Percentiles rank a stretch among this genome's conserved stretches.
These are phyloP conservation scores for Motacilla tschutschensis DNA, from an alignment of 2,113 vertebrate species.

Conservation along the genomic window DNA sequence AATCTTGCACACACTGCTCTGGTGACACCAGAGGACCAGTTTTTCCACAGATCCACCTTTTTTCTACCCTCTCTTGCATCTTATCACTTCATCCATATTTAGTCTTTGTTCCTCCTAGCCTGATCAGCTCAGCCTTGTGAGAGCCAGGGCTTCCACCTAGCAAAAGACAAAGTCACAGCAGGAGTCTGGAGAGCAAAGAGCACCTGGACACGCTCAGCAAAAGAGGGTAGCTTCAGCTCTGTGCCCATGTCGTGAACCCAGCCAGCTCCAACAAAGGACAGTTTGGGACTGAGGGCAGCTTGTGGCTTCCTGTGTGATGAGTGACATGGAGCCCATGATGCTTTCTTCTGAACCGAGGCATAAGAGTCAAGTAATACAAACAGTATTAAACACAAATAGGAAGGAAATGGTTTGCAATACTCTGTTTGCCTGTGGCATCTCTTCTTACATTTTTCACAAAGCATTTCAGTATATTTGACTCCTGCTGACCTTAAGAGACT, in stretches of 20 bases:
- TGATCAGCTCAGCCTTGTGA: not conserved
- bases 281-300: not conserved
- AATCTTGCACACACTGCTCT: not conserved
- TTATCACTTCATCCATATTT: not conserved
- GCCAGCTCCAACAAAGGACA: not conserved
- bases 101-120: not conserved
- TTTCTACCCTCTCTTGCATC: not conserved
- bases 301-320: not conserved
- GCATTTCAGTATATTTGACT: not conserved
- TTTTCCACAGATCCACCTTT: not conserved
- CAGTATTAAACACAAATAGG: not conserved
- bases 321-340: not conserved
- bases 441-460: not conserved
- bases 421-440: not conserved
- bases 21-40: not conserved
- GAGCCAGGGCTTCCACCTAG: not conserved
- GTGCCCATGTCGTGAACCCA: not conserved
- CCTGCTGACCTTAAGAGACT: not conserved
- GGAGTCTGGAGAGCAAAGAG: not conserved
- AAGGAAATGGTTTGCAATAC: not conserved
- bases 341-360: not conserved
- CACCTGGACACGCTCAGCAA: not conserved
- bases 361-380: not conserved
- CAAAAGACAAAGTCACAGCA: constrained; percentile 19
- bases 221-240: not conserved